These are phyloP conservation scores for Cromileptes altivelis DNA, from an alignment of 2,113 vertebrate species.

Conservation along the genomic window DNA sequence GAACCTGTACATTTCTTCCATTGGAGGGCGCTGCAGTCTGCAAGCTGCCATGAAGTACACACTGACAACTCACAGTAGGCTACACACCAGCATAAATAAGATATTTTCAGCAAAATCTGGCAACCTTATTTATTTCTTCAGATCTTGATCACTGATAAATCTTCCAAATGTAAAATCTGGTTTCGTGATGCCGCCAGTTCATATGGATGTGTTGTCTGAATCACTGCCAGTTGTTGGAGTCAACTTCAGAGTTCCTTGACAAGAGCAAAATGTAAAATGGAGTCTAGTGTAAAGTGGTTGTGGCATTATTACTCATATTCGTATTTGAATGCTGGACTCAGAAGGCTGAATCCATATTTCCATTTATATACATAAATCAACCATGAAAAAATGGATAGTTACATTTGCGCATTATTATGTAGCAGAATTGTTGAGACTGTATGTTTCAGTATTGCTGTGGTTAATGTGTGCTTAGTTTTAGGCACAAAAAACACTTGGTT, in stretches of 20 bases:
- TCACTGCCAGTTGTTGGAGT: neutral
- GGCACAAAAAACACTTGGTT: no score
- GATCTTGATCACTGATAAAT: neutral
- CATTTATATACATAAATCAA: neutral
- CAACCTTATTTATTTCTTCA: neutral
- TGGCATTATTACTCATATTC: neutral
- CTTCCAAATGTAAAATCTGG: neutral
- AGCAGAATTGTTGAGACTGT: no score
- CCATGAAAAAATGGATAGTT: no score
- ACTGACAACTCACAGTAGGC: neutral
- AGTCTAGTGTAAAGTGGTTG: no score
- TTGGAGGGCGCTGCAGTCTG: constrained; percentile 8
- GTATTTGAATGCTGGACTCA: neutral
- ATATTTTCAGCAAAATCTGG: neutral
- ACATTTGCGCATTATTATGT: no score
- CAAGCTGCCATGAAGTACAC: neutral
- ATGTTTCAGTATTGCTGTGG: no score
- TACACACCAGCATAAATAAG: neutral
- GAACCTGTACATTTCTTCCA: neutral
- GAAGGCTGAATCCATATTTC: neutral
- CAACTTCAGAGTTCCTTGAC: no score
- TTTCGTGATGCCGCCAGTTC: neutral
- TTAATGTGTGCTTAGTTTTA: no score
- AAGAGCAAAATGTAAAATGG: neutral
- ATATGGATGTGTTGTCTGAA: neutral